Base-by-base conservation (phyloP, 2,888 invertebrate genomes). In the Drosophila antonietae region DNA sequence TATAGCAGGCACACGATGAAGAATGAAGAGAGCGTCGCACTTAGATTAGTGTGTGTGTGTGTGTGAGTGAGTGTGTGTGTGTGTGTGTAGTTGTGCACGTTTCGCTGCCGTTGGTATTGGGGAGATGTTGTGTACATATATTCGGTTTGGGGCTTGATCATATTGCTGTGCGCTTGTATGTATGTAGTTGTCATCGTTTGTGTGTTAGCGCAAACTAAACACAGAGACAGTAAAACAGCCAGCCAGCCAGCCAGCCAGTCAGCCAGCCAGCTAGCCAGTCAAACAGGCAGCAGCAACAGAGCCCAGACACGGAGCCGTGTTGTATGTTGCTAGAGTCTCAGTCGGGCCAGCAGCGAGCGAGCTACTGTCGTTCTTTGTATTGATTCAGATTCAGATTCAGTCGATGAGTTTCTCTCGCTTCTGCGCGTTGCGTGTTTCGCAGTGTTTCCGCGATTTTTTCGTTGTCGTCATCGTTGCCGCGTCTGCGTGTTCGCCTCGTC, bases 321-420 rank as follows among this genome's bases (percentile, higher is more conserved):
- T 53, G 43, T 47, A 44, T 20, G 51, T 20, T 58, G 49, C 62
- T 33, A 51, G 51, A 53, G 59, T 51, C 61, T 49, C 63, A 56
- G 55, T 55, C 63, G 62, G 62, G 18, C 28, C 37, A 49, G 41
- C 64, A n/a, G 20, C 20, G 43, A 57, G 51, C 57, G 52, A 53
- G 57, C 61, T 62, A 67, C 71, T 67, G 68, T 71, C 78, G 75
- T 89, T 87, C 79, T 89, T 81, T 76, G 75, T 81, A 87, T 89
- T 85, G 88, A 87, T 89, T 85, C 73, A 70, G 89, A 87, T 89
- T 91, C 87, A 91, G 89, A 87, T 89, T 91, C 87, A 91, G 91
- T 91, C 91, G 89, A 89, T 84, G 81, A 91, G 90, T 91, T 91
- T 91, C 91, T 91, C 91, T 91, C 91, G 91, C 88, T 91, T 91